Percentiles rank a stretch among this genome's conserved stretches.
phyloP scores from a whole-genome alignment of 2,797 vertebrate genomes.

The Pachyuromys duprasi region DNA sequence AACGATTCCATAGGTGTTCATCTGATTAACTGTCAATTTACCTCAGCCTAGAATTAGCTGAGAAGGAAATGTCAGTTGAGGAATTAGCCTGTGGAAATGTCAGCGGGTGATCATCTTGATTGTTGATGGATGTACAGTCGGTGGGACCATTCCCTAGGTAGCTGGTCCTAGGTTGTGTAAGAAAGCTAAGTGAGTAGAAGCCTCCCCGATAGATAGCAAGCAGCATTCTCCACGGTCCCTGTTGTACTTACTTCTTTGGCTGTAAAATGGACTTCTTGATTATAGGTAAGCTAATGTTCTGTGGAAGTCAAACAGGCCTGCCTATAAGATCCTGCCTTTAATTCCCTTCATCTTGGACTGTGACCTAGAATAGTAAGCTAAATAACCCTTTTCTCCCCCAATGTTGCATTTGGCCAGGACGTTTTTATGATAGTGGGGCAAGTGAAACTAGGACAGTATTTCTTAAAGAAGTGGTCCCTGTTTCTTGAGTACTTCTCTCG shows the following conservation, averaged over 20 bases:
- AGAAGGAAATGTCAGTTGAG: neutral
- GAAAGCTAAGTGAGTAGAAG: neutral
- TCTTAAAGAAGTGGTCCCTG: neutral
- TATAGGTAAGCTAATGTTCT: neutral
- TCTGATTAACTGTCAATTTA: neutral
- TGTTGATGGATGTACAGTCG: neutral
- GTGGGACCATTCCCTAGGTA: neutral
- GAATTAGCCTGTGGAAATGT: neutral
- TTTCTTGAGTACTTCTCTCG: neutral
- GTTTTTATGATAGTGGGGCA: neutral
- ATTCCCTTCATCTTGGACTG: neutral
- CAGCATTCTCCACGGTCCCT: neutral
- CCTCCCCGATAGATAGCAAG: neutral
- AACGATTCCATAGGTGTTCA: neutral
- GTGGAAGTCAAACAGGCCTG: neutral
- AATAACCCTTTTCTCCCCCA: neutral
- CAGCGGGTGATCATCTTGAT: neutral
- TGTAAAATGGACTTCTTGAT: neutral
- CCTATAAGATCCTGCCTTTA: neutral
- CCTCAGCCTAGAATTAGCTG: neutral
- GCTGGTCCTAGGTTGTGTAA: neutral
- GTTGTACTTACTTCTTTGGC: neutral
- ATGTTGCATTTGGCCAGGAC: neutral
- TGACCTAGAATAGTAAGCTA: neutral
- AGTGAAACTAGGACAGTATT: neutral